Evolutionary conservation across 1,140 invertebrate genomes (phyloP).

Genomic region (Octopus sinensis): DNA sequence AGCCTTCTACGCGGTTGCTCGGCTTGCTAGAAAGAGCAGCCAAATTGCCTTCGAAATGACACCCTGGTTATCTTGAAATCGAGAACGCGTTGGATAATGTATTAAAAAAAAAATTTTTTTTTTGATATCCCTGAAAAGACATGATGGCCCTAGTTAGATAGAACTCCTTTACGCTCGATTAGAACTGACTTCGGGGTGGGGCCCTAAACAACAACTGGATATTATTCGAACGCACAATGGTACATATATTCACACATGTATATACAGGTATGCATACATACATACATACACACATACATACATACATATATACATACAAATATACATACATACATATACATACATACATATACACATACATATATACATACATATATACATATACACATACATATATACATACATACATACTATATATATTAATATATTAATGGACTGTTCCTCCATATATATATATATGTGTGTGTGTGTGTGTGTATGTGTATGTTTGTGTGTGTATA

Average conservation of each 20-base stretch:
- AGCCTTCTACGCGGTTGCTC: no score
- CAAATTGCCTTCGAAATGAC: no score
- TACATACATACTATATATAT: conserved; percentile 1
- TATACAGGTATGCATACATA: not conserved
- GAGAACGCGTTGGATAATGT: no score
- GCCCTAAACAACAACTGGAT: not conserved
- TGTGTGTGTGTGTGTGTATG: conserved; percentile 2
- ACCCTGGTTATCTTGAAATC: no score
- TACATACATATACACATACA: not conserved
- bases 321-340: not conserved
- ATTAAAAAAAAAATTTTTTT: not conserved
- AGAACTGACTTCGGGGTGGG: not conserved
- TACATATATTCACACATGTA: not conserved
- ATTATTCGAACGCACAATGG: not conserved
- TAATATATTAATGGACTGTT: not conserved
- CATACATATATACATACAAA: not conserved
- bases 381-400: not conserved
- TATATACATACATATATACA: conserved; percentile 2
- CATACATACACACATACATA: conserved; percentile 8
- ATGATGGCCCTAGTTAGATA: not conserved
- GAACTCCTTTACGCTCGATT: not conserved
- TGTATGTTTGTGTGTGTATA: no score
- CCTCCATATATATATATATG: not conserved
- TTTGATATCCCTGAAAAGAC: not conserved
- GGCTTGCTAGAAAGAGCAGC: no score